Conservation (phyloP, 2,888 invertebrate genomes). For the Philereme vetulata region DNA sequence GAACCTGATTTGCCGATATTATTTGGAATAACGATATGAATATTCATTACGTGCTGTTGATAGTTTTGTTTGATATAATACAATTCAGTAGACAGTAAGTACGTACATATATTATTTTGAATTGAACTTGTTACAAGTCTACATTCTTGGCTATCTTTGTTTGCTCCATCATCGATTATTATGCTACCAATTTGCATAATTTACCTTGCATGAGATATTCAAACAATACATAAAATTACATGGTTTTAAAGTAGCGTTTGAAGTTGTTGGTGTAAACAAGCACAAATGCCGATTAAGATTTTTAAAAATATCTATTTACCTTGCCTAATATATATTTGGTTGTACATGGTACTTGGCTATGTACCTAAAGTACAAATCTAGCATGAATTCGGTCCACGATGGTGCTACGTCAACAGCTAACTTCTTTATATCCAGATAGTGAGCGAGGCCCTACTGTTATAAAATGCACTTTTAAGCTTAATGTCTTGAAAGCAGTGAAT, state of each 20-base stretch:
- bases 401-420: not conserved
- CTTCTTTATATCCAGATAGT: not conserved
- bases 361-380: too few species aligned
- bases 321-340: too few species aligned
- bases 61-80: constrained; percentile 6
- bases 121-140: not conserved
- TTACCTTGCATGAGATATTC: constrained; percentile 17
- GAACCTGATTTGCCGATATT: constrained; percentile 26
- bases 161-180: constrained; percentile 5
- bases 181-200: constrained; percentile 20
- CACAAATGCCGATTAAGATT: constrained; percentile 2
- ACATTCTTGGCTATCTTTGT: not conserved
- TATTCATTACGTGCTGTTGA: constrained; percentile 42
- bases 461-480: constrained; percentile 8
- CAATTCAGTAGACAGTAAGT: not conserved
- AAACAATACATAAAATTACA: constrained; percentile 25
- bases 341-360: too few species aligned
- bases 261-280: constrained; percentile 18
- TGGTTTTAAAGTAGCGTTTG: constrained; percentile 15
- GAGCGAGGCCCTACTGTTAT: constrained; percentile 4
- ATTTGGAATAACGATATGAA: constrained; percentile 15
- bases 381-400: too few species aligned
- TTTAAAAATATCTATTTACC: not conserved
- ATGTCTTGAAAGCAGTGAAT: constrained; percentile 33
- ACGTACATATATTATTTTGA: not conserved